These are phyloP conservation scores for Aproaerema taeniolella DNA, from an alignment of 2,888 invertebrate genomes.

Conservation along the genomic window DNA sequence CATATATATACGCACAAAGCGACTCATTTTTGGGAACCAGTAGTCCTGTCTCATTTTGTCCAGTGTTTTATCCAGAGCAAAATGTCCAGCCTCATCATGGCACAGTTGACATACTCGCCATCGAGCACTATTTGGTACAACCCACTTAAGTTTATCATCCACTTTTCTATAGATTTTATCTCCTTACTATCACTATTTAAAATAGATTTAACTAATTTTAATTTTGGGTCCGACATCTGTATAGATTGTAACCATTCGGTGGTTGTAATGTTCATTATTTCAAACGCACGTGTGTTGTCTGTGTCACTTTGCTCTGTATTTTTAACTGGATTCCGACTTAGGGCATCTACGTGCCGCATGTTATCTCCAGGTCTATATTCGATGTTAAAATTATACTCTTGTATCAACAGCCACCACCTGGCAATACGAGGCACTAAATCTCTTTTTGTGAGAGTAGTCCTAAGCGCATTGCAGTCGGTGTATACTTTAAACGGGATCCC, in stretches of 20 bases:
- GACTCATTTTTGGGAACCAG: too few relatives aligned
- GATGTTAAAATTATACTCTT: constrained; percentile 20
- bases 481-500: constrained; percentile 7
- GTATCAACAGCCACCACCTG: constrained; percentile 16
- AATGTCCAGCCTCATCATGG: not conserved
- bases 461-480: constrained; percentile 7
- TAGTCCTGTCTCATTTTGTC: too few relatives aligned
- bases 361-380: constrained; percentile 13
- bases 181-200: constrained; percentile 1
- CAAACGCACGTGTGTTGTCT: not conserved
- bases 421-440: constrained; percentile 21
- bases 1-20: not conserved
- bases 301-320: not conserved
- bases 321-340: constrained; percentile 1
- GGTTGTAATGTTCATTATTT: constrained; percentile 1
- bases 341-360: constrained; percentile 3
- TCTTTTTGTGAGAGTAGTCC: constrained; percentile 10
- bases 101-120: not conserved
- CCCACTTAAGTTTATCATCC: not conserved
- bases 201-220: not conserved
- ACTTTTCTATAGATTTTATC: not conserved
- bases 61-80: not conserved
- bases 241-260: constrained; percentile 1
- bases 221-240: not conserved
- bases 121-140: not conserved